Evolutionary conservation across 2,888 invertebrate species (phyloP), one percentile per base, ranked within the genome.

Genomic region (Cephonodes hylas): DNA sequence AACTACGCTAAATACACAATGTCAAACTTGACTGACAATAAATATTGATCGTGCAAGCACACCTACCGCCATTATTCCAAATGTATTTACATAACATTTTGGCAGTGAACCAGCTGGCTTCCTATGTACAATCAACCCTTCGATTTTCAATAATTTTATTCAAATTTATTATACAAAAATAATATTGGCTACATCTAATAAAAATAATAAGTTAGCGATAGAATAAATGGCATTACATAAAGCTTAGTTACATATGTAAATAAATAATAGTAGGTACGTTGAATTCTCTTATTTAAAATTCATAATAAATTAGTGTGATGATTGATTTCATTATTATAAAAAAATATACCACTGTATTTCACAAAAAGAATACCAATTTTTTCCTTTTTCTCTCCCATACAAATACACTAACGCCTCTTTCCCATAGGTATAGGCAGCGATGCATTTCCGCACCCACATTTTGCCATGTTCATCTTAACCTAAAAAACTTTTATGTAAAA

Each of bases 101-200:
- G 90, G 91, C 90, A 90, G 91, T 90, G 89, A 82, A 10, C 83
- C 84, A 70, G 91, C 90, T 88, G 89, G 90, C 78, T 80, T 72
- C 66, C 67, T 53, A 53, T 53, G 31, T 53, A 53, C 53, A 53
- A 53, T 53, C 60, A 42, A 48, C 25, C 23, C 53, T 10, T 53
- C 38, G 15, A 45, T 31, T 63, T 60, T 59, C 46, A 13, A 64
- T 63, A 25, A 27, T 27, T 23, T 27, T 31, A 15, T 27, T 48
- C 27, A 15, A 53, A 31, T 53, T 53, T 18, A 18, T 53, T 53
- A 53, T 31, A 53, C 25, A 53, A 53, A 53, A 69, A 67, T 59
- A 73, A 68, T 66, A 68, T 72, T 72, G 66, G 45, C 64, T 81
- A 77, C 65, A 72, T 42, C 80, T 80, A 80, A n/a, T 7, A 66